Evolutionary conservation across 2,888 invertebrate genomes (phyloP).

Genomic region (Heliconius erato): DNA sequence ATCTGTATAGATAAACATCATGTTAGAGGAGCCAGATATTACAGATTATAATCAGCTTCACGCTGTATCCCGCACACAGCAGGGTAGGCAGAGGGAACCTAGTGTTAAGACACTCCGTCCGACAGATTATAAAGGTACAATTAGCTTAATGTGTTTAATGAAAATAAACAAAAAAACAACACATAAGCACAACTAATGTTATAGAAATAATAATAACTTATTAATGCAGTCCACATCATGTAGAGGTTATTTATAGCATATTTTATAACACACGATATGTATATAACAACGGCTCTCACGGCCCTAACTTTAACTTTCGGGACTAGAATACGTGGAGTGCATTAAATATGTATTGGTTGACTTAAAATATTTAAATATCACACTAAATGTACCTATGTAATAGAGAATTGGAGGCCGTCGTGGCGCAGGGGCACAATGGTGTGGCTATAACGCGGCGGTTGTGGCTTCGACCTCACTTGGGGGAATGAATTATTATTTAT

Average conservation of each 20-base stretch:
- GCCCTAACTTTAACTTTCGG: constrained; percentile 63
- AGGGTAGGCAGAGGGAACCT: no score
- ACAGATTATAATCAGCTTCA: not conserved
- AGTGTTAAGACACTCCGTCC: no score
- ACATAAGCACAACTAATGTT: no score
- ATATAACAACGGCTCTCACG: constrained; percentile 67
- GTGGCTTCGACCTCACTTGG: no score
- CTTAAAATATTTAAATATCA: not conserved
- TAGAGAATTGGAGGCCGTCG: no score
- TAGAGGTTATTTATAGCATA: constrained; percentile 16
- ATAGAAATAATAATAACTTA: not conserved
- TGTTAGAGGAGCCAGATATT: no score
- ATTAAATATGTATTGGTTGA: constrained; percentile 28
- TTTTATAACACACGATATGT: constrained; percentile 47
- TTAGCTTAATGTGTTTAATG: not conserved
- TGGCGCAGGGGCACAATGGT: no score
- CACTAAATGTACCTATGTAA: not conserved
- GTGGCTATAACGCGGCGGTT: no score
- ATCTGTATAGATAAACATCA: not conserved
- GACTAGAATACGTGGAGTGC: constrained; percentile 58
- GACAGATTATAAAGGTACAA: not conserved
- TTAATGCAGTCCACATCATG: not conserved
- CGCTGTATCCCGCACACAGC: no score
- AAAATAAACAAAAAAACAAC: not conserved
- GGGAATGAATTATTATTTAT: no score